phyloP scores from a whole-genome alignment of 2,797 vertebrate genomes.

The Discoglossus pictus region DNA sequence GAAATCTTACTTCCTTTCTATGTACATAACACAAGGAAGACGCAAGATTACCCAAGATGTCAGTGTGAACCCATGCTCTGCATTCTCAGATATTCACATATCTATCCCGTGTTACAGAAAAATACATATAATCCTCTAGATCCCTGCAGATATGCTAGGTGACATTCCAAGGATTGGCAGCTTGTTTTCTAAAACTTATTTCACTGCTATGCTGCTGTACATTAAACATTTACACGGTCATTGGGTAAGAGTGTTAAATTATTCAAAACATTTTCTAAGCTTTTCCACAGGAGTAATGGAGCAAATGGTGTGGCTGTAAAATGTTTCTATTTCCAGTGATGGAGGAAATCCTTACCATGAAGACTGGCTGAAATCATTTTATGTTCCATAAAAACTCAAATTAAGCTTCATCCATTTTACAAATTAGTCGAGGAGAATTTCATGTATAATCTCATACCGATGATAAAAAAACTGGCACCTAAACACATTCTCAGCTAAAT shows the following conservation, averaged over 20 bases:
- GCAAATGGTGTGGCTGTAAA: slow-evolving; percentile 46
- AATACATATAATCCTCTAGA: slow-evolving; percentile 34
- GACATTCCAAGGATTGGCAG: slow-evolving; percentile 36
- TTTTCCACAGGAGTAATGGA: slow-evolving; percentile 50
- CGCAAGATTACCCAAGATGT: too few relatives aligned
- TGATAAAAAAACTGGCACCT: neutral
- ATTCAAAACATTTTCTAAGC: slow-evolving; percentile 52
- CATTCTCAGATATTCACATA: slow-evolving; percentile 2
- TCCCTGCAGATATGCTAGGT: slow-evolving; percentile 37
- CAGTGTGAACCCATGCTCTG: too few relatives aligned
- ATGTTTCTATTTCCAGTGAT: slow-evolving; percentile 41
- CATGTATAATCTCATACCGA: slow-evolving; percentile 24
- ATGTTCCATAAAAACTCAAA: slow-evolving; percentile 18
- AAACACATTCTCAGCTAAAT: slow-evolving; percentile 11
- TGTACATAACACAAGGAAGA: too few relatives aligned
- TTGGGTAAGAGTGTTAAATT: slow-evolving; percentile 49
- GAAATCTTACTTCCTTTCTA: too few relatives aligned
- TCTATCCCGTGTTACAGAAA: slow-evolving; percentile 14
- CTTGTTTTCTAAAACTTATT: slow-evolving; percentile 49
- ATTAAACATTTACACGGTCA: slow-evolving; percentile 51
- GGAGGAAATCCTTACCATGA: slow-evolving; percentile 36
- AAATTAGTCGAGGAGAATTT: slow-evolving; percentile 33
- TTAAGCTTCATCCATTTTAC: slow-evolving; percentile 34
- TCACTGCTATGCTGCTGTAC: slow-evolving; percentile 46
- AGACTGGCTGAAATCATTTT: slow-evolving; percentile 31